A percentile compares a stretch with the other conserved stretches of the same genome.
These are phyloP conservation scores for Heterotilapia buettikoferi DNA, from an alignment of 2,113 vertebrate species.

Conservation along the genomic window DNA sequence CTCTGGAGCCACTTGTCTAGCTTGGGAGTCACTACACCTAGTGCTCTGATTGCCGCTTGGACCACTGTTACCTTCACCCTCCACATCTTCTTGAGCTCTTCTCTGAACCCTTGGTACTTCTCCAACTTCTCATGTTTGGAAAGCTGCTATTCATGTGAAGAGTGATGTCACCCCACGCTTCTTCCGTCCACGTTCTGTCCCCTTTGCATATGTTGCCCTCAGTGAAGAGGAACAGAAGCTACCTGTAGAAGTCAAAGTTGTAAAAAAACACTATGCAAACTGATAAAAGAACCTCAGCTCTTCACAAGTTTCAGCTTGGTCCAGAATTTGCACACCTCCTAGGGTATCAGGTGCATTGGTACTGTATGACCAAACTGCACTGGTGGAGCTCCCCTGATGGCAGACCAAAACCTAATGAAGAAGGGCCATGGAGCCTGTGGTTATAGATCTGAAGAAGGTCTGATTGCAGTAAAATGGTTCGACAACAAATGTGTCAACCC, in stretches of 20 bases:
- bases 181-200: neutral
- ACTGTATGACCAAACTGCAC: neutral
- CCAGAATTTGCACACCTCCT: neutral
- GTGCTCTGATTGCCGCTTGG: neutral
- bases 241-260: neutral
- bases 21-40: neutral
- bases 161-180: neutral
- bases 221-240: neutral
- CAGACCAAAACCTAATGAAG: neutral
- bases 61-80: neutral
- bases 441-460: neutral
- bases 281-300: neutral
- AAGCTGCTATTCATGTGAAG: neutral
- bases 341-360: neutral
- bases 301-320: neutral
- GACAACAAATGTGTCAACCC: neutral
- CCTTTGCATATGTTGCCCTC: neutral
- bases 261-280: neutral
- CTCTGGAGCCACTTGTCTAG: neutral
- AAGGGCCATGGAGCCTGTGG: neutral
- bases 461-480: neutral
- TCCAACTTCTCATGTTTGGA: neutral
- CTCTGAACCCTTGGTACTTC: neutral
- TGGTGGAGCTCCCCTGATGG: neutral
- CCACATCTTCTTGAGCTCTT: neutral